phyloP scores from a whole-genome alignment of 1,140 invertebrate genomes.

The Papilio machaon region DNA sequence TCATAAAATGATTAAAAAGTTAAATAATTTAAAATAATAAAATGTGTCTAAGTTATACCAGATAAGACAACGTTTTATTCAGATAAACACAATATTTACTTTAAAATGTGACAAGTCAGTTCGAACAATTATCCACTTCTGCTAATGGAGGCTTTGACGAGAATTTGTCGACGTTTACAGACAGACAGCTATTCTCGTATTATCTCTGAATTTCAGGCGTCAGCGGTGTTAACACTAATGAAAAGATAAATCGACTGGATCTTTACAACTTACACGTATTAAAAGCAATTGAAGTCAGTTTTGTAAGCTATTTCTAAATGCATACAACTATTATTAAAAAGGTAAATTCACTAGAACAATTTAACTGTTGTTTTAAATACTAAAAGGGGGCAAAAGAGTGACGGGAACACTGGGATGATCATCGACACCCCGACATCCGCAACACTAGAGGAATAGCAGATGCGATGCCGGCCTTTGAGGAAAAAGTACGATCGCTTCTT shows the following conservation, averaged over 20 bases:
- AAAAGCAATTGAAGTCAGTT: neutral
- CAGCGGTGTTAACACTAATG: neutral
- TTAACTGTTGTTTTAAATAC: no score
- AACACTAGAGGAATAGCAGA: no score
- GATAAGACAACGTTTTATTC: neutral
- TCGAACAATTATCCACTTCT: conserved; percentile 16
- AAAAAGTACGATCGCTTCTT: no score
- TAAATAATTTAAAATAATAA: neutral
- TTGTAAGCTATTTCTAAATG: neutral
- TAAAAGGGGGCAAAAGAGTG: no score
- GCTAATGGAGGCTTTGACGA: conserved; percentile 10
- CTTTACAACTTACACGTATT: neutral
- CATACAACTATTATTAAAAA: no score
- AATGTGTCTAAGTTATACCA: neutral
- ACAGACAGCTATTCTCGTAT: conserved; percentile 2
- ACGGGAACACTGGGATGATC: no score
- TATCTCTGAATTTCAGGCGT: conserved; percentile 18
- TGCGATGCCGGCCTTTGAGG: no score
- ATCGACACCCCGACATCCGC: no score
- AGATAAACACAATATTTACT: conserved; percentile 3
- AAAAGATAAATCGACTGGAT: conserved; percentile 2
- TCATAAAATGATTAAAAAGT: no score
- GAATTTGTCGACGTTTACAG: conserved; percentile 9
- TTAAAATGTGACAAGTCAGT: conserved; percentile 12
- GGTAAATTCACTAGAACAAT: neutral